phyloP scores from a whole-genome alignment of 1,140 invertebrate species.

The Potamilus streckersoni region DNA sequence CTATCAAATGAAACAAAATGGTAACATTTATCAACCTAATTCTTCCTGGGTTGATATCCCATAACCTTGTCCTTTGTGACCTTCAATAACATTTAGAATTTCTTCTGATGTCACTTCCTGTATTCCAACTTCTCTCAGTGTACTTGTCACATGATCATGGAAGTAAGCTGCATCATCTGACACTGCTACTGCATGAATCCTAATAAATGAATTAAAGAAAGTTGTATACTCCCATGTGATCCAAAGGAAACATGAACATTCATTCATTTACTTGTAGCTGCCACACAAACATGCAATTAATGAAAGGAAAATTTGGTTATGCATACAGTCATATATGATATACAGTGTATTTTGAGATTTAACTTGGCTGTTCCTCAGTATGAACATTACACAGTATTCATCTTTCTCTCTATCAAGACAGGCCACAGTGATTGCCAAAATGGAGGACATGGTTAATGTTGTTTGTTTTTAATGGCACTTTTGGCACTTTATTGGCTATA shows the following conservation, averaged over 20 bases:
- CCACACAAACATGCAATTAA: too few species aligned
- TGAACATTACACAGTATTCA: too few species aligned
- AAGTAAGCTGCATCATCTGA: slow-evolving; percentile 53
- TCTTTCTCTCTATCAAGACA: too few species aligned
- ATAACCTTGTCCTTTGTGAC: slow-evolving; percentile 58
- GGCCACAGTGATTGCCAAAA: too few species aligned
- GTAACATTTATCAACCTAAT: slow-evolving; percentile 38
- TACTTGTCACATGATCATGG: slow-evolving; percentile 48
- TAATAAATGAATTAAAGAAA: slow-evolving; percentile 10
- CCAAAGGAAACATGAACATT: background rate
- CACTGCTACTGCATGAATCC: slow-evolving; percentile 55
- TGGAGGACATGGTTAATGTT: too few species aligned
- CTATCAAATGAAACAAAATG: background rate
- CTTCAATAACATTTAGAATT: slow-evolving; percentile 57
- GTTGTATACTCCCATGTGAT: background rate
- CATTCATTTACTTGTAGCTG: too few species aligned
- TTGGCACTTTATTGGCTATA: too few species aligned
- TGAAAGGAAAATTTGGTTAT: too few species aligned
- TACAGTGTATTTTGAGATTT: too few species aligned
- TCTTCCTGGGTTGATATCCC: slow-evolving; percentile 57
- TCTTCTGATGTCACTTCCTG: slow-evolving; percentile 35
- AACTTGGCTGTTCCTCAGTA: too few species aligned
- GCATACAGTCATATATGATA: too few species aligned
- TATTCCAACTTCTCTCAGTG: slow-evolving; percentile 42
- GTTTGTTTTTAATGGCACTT: too few species aligned